These are phyloP conservation scores for Ophioderma brevispina DNA, from an alignment of 35 echinoderm and acorn worm genomes.

Conservation along the genomic window DNA sequence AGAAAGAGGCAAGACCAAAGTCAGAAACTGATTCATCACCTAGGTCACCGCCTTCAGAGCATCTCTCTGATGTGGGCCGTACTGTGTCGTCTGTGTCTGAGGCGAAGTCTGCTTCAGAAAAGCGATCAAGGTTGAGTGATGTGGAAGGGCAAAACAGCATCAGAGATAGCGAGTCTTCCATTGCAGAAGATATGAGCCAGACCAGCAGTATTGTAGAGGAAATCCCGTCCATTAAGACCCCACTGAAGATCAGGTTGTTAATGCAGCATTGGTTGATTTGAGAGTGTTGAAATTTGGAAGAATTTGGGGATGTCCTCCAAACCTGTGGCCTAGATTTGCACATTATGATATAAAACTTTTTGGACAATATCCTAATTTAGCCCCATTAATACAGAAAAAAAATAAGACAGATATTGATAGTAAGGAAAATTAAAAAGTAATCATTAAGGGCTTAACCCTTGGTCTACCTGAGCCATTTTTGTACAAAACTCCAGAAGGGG, in stretches of 20 bases:
- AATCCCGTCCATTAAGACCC: conserved; percentile 37
- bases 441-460: too few relatives aligned
- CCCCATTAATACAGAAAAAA: too few relatives aligned
- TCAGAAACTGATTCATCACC: conserved; percentile 17
- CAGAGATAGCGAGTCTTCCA: conserved; percentile 52
- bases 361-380: too few relatives aligned
- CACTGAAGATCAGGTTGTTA: conserved; percentile 26
- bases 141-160: conserved; percentile 6
- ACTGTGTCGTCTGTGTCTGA: conserved; percentile 9
- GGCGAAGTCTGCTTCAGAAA: not conserved
- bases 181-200: conserved; percentile 68
- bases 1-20: conserved; percentile 17
- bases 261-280: too few relatives aligned
- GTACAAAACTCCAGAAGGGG: too few relatives aligned
- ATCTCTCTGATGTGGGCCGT: not conserved
- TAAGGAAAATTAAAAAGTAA: too few relatives aligned
- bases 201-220: conserved; percentile 76
- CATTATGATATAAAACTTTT: too few relatives aligned
- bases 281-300: too few relatives aligned
- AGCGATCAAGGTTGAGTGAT: not conserved
- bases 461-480: too few relatives aligned
- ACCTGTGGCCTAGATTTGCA: too few relatives aligned
- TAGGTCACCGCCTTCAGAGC: not conserved
- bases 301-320: too few relatives aligned
- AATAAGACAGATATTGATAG: too few relatives aligned